Conservation (phyloP, 2,888 invertebrate species). For the Cacoxenus indagator region DNA sequence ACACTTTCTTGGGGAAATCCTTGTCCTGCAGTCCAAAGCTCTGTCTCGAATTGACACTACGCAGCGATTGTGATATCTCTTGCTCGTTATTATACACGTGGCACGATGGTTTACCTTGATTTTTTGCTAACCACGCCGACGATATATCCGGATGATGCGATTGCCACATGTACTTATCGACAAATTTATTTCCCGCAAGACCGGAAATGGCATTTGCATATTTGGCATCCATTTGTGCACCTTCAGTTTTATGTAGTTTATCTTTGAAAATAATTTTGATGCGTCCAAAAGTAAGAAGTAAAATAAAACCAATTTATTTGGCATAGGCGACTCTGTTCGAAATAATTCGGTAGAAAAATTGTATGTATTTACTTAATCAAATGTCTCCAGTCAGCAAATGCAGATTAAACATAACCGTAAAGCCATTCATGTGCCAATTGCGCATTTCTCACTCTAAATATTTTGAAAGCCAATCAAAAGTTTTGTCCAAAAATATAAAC, state of each 20-base stretch:
- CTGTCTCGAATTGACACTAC: background rate
- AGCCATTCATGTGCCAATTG: no score
- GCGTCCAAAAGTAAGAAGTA: no score
- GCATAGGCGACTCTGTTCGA: no score
- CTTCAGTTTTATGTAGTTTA: background rate
- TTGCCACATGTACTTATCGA: background rate
- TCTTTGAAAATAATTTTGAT: background rate
- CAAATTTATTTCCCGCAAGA: conserved; percentile 1
- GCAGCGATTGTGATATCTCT: background rate
- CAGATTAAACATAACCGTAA: no score
- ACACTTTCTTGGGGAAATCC: background rate
- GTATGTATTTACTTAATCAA: no score
- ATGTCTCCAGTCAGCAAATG: no score
- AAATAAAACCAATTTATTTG: no score
- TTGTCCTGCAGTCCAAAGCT: background rate
- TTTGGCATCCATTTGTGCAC: background rate
- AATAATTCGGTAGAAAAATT: no score
- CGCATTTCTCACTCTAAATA: background rate
- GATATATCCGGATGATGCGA: background rate
- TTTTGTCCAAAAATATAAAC: background rate
- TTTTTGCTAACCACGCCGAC: background rate
- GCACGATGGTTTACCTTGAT: background rate
- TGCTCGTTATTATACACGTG: background rate
- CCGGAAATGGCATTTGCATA: background rate
- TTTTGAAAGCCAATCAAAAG: background rate